A percentile compares a stretch with the other conserved stretches of the same genome.
These are phyloP conservation scores for Margaritifera margaritifera DNA, from an alignment of 2,888 invertebrate species.

Conservation along the genomic window DNA sequence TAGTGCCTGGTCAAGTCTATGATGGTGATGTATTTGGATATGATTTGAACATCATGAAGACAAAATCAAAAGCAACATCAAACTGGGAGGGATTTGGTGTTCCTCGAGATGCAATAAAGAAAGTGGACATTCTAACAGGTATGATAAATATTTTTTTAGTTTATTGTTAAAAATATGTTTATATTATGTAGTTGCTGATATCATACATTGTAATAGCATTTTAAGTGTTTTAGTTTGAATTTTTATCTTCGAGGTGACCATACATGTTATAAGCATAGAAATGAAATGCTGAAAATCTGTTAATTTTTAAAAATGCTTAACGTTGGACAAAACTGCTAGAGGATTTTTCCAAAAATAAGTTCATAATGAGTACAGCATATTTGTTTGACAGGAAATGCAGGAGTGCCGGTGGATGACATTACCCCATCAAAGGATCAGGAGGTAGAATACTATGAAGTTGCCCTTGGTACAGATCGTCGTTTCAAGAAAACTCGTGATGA, in stretches of 20 bases:
- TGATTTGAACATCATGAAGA: slow-evolving; percentile 38
- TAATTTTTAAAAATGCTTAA: background rate
- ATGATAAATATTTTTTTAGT: background rate
- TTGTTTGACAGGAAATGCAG: slow-evolving; percentile 32
- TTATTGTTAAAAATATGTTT: too few species aligned
- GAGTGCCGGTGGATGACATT: slow-evolving; percentile 20
- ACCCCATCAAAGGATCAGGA: slow-evolving; percentile 34
- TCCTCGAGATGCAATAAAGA: slow-evolving; percentile 17
- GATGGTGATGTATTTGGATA: slow-evolving; percentile 44
- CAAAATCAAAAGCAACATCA: slow-evolving; percentile 36
- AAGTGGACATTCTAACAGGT: slow-evolving; percentile 24
- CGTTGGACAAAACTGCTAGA: too few species aligned
- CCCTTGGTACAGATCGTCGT: slow-evolving; percentile 53
- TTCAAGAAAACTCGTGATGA: slow-evolving; percentile 49
- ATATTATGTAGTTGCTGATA: too few species aligned
- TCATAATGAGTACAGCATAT: background rate
- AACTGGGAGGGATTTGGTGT: slow-evolving; percentile 60
- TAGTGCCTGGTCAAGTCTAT: slow-evolving; percentile 48
- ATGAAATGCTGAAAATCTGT: background rate
- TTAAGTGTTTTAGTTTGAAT: too few species aligned
- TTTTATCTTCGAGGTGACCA: too few species aligned
- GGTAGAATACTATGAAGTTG: slow-evolving; percentile 50
- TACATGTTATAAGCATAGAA: too few species aligned
- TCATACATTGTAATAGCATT: too few species aligned
- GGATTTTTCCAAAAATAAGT: too few species aligned